Evolutionary conservation across 2,113 vertebrate species (phyloP).

Genomic region (Columba livia): DNA sequence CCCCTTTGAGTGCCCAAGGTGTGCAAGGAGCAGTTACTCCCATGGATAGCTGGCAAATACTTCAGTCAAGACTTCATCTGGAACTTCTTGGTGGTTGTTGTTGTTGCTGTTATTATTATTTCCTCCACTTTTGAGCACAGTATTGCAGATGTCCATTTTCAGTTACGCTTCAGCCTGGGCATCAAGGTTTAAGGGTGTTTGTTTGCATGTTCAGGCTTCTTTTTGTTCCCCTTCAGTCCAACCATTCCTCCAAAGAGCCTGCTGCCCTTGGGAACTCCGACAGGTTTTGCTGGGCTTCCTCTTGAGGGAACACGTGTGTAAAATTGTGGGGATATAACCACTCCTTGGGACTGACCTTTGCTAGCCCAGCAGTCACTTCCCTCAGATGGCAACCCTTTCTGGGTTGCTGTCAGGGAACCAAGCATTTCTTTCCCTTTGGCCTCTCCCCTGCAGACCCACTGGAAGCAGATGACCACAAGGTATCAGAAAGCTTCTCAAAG

Average conservation of each 20-base stretch:
- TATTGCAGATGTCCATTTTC: background rate
- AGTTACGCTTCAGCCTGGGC: background rate
- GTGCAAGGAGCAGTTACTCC: background rate
- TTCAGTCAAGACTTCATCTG: background rate
- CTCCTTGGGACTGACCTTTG: background rate
- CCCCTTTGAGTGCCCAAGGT: accelerated
- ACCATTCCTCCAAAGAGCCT: background rate
- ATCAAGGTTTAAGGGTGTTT: background rate
- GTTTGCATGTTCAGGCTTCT: background rate
- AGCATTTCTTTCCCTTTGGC: background rate
- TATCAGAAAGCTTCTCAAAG: background rate
- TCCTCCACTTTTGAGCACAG: background rate
- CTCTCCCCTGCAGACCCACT: background rate
- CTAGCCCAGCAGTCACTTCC: background rate
- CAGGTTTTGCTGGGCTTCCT: background rate
- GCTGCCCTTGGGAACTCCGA: background rate
- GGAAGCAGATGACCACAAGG: background rate
- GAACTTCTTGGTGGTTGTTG: background rate
- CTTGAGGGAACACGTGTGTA: accelerated
- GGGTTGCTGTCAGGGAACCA: background rate
- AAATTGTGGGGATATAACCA: background rate
- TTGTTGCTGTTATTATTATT: background rate
- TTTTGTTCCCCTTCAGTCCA: background rate
- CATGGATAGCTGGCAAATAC: background rate
- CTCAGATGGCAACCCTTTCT: background rate